A percentile compares a stretch with the other conserved stretches of the same genome.
phyloP scores from a whole-genome alignment of 2,113 vertebrate genomes.

The Bos indicus region DNA sequence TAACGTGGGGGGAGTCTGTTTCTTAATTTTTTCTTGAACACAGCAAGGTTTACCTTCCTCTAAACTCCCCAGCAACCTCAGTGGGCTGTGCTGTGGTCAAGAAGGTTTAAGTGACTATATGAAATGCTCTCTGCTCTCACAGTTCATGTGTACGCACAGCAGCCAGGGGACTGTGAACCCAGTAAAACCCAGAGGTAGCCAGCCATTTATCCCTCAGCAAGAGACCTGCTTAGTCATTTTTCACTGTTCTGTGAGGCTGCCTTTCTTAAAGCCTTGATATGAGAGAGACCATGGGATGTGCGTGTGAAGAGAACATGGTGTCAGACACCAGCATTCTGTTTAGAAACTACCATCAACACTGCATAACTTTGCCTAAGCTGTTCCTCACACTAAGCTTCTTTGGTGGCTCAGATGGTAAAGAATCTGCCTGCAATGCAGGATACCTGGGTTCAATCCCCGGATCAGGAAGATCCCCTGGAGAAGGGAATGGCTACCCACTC shows the following conservation, averaged over 20 bases:
- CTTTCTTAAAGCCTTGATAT: background rate
- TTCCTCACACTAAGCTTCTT: background rate
- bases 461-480: background rate
- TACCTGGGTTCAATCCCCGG: background rate
- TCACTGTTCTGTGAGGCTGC: background rate
- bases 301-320: background rate
- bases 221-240: background rate
- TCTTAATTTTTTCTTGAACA: constrained; percentile 34
- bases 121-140: background rate
- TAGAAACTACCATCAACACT: background rate
- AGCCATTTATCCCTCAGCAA: background rate
- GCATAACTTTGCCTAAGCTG: background rate
- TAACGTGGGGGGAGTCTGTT: constrained; percentile 28
- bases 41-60: background rate
- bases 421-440: background rate
- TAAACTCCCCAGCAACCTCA: background rate
- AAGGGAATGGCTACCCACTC: background rate
- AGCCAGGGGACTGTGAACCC: too few species aligned
- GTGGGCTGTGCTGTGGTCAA: background rate
- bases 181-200: background rate
- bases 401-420: background rate
- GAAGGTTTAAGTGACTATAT: background rate
- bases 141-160: background rate
- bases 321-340: background rate
- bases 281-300: background rate